These are phyloP conservation scores for Muntiacus muntjak DNA, from an alignment of 2,113 vertebrate genomes.

Conservation along the genomic window DNA sequence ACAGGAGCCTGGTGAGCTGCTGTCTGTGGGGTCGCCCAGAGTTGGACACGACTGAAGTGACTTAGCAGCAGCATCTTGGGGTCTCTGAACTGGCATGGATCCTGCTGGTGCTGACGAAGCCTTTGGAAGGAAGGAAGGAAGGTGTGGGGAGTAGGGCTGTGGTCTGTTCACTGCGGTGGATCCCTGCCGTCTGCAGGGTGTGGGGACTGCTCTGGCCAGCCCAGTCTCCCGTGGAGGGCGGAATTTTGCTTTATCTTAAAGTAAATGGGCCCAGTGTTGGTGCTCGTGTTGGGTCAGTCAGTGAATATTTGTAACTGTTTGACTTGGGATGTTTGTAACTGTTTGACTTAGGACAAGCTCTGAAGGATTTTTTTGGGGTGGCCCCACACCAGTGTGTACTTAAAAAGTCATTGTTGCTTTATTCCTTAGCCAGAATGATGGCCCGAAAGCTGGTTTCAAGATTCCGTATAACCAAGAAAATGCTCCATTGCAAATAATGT, in stretches of 20 bases:
- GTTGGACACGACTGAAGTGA: rapidly evolving
- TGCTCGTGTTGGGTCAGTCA: not conserved
- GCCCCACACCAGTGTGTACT: not conserved
- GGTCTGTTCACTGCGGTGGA: not conserved
- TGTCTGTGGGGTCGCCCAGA: rapidly evolving
- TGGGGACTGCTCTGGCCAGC: not conserved
- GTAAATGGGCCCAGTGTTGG: not conserved
- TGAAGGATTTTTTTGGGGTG: not conserved
- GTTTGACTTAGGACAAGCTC: not conserved
- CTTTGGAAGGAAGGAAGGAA: not conserved
- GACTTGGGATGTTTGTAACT: not conserved
- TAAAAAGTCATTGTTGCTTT: not conserved
- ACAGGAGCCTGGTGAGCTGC: not conserved
- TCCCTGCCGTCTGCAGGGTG: not conserved
- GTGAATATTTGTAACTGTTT: not conserved
- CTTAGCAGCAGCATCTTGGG: not conserved
- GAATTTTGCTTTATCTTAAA: not conserved
- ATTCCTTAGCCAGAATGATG: not conserved
- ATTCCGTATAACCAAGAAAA: not conserved
- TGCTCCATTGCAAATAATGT: not conserved
- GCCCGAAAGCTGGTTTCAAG: not conserved
- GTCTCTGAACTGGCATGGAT: not conserved
- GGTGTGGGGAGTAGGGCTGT: not conserved
- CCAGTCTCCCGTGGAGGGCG: not conserved
- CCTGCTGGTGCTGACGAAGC: not conserved